Evolutionary conservation across 2,113 vertebrate genomes (phyloP), one percentile per base, ranked within the genome.

Genomic region (Oreotragus oreotragus): DNA sequence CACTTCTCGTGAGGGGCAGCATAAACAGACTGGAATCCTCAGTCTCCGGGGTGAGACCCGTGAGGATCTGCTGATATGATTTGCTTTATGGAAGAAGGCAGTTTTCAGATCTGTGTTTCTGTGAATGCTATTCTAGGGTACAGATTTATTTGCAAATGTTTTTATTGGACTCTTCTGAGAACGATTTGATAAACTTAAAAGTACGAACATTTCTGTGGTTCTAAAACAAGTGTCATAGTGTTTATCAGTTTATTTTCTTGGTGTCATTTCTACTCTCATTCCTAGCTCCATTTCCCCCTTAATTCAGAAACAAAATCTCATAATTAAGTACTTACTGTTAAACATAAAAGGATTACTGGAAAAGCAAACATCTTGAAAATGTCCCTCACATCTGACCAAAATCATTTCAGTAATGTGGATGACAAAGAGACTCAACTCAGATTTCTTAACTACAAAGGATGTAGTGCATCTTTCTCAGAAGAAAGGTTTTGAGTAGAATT

Each of bases 81-180:
- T 88, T 97, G 77, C 39, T 92, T 64, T 57, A 36, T n/a, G 45
- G 64, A 33, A 51, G 45, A 83, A 43, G 55, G 58, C 64, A 62
- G 36, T 23, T 17, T 93, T 81, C 58, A 96, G 70, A 96, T 47
- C 36, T 95, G 58, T 14, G 64, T 93, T 94, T 96, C 87, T 94
- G 55, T 79, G 91, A 92, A 94, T 95, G 83, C 55, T 98, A 89
- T 95, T 95, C 84, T 93, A 86, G 79, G 30, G 7, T 17, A 88
- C 51, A 91, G 88, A 91, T 96, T 97, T 96, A 97, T 97, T 93
- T 97, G 70, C 51, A 60, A 45, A 85, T 76, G 58, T 94, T 98
- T 98, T 96, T 95, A 91, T 84, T 97, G 95, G 91, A 91, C 76
- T 96, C 86, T 94, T 43, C 6, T 1, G 58, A 96, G 87, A 97